These are phyloP conservation scores for Trichonephila inaurata DNA, from an alignment of 1,140 invertebrate genomes.

Conservation along the genomic window DNA sequence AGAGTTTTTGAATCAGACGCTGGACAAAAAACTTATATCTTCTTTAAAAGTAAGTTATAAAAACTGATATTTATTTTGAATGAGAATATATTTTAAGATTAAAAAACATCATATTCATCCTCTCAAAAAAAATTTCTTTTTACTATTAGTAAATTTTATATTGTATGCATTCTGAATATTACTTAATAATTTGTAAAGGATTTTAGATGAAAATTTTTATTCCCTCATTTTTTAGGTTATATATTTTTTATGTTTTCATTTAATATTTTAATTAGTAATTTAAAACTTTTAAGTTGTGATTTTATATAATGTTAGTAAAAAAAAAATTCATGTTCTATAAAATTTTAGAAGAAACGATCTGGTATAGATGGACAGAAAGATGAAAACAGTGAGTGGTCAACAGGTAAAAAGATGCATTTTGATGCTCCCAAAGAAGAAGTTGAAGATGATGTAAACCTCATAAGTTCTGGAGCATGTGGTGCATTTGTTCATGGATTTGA, in stretches of 20 bases:
- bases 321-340: not conserved
- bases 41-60: conserved; percentile 88
- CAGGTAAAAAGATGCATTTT: conserved; percentile 94
- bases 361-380: conserved; percentile 92
- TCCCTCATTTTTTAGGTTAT: not conserved
- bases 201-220: too few species aligned
- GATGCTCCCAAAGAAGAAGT: conserved; percentile 90
- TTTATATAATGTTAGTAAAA: too few species aligned
- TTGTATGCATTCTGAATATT: too few species aligned
- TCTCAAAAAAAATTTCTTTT: too few species aligned
- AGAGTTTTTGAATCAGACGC: conserved; percentile 95
- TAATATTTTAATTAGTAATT: not conserved
- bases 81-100: too few species aligned
- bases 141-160: too few species aligned
- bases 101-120: too few species aligned
- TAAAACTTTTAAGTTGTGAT: too few species aligned
- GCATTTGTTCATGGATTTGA: conserved; percentile 99
- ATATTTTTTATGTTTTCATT: not conserved
- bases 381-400: conserved; percentile 92
- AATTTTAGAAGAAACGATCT: conserved; percentile 81
- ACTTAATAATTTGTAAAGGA: too few species aligned
- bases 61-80: not conserved
- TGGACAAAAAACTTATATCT: conserved; percentile 99
- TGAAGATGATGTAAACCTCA: conserved; percentile 90
- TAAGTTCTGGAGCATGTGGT: conserved; percentile 96